These are phyloP conservation scores for Drosophila burlai DNA, from an alignment of 1,140 invertebrate genomes.

Conservation along the genomic window DNA sequence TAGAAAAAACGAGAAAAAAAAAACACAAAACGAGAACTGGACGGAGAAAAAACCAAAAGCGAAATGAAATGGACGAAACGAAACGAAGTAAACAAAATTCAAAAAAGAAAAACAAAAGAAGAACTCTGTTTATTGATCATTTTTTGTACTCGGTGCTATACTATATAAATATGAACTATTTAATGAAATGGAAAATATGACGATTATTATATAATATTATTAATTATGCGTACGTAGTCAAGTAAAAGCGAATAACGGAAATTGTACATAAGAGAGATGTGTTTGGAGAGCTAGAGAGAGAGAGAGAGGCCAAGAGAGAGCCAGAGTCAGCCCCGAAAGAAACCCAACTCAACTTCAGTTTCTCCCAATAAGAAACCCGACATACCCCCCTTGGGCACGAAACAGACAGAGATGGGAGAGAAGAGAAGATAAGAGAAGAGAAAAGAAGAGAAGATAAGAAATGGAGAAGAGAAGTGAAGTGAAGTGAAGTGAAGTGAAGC, in stretches of 20 bases:
- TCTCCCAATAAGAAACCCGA: not conserved
- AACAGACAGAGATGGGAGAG: slow-evolving; percentile 46
- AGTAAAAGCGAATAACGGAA: slow-evolving; percentile 59
- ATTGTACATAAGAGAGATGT: slow-evolving; percentile 43
- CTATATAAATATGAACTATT: slow-evolving; percentile 83
- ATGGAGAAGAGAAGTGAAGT: not conserved
- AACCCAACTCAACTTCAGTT: not conserved
- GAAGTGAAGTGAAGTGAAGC: not conserved
- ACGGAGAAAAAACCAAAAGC: slow-evolving; percentile 8
- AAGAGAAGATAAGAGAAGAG: not conserved
- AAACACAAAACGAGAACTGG: not conserved
- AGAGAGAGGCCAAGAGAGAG: slow-evolving; percentile 1
- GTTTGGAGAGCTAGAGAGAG: slow-evolving; percentile 28
- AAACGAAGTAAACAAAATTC: slow-evolving; percentile 45
- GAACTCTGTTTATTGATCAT: slow-evolving; percentile 81
- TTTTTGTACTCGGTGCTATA: slow-evolving; percentile 84
- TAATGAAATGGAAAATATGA: slow-evolving; percentile 59
- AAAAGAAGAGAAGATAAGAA: not conserved
- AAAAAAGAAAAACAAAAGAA: slow-evolving; percentile 45
- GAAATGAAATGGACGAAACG: not conserved
- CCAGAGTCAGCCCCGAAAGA: slow-evolving; percentile 18
- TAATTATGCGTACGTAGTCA: slow-evolving; percentile 79
- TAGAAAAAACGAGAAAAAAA: slow-evolving; percentile 14
- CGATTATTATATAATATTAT: slow-evolving; percentile 62
- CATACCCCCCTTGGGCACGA: slow-evolving; percentile 29